Base-by-base conservation (phyloP, 2,888 invertebrate species). In the Saturnia japonica region DNA sequence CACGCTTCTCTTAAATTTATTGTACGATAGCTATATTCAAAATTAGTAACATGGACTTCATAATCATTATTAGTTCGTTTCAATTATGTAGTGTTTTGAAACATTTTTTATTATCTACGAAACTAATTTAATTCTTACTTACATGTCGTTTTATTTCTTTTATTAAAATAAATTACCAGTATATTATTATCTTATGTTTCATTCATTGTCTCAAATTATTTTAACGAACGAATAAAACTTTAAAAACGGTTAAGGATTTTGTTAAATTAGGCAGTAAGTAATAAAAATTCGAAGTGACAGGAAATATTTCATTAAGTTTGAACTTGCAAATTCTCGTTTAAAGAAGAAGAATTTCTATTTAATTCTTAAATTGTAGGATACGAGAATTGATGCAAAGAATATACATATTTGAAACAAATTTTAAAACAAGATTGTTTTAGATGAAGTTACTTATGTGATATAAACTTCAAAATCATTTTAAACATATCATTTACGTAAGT, bases 311-410 rank as follows among this genome's bases (percentile, higher is more conserved):
- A 57, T 57, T 25, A 57, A 25, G 25, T 25, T 14, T 12, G 3
- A 57, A 22, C 25, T 57, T 57, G 12, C 16, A 22, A 57, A 57
- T 25, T 51, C n/a, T n/a, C 51, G 51, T 51, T n/a, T 51, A n/a
- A 12, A 0, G 1, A 25, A 1, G 25, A 57, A 57, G 57, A 57
- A 25, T 57, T 25, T 1, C 2, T 25, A 57, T 25, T 57, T 57
- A 57, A 57, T 57, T 57, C 25, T 57, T 25, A 57, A 57, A 25
- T 34, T 28, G 22, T 64, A 47, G 72, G 71, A 72, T 68, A 73
- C 72, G 71, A 74, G 73, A 51, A n/a, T 51, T 51, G 1, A 47
- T 0, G 6, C 16, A 47, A 47, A 47, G 16, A 16, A 47, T 1
- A 6, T n/a, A n/a, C n/a, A n/a, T 16, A 47, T 16, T 16, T 47